phyloP scores from a whole-genome alignment of 1,140 invertebrate genomes.

The Sarcophaga peregrina region DNA sequence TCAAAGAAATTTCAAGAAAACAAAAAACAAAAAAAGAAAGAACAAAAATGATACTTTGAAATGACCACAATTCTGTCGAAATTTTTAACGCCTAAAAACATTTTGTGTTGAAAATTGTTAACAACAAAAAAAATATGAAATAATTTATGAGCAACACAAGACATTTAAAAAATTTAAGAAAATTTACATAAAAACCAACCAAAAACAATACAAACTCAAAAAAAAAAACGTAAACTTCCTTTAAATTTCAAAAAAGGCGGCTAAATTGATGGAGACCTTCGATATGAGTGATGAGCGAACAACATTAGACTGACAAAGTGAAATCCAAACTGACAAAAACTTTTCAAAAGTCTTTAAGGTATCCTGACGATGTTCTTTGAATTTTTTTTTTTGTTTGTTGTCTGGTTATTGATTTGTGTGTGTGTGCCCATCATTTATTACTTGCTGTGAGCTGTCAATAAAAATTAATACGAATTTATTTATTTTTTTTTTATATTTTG shows the following conservation, averaged over 20 bases:
- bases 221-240: background rate
- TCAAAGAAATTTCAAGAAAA: background rate
- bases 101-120: background rate
- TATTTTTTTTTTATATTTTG: too few relatives aligned
- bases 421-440: slow-evolving; percentile 63
- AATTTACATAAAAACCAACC: too few relatives aligned
- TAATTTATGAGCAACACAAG: background rate
- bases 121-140: background rate
- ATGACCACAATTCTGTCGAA: background rate
- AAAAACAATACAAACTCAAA: too few relatives aligned
- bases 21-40: background rate
- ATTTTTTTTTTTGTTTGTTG: background rate
- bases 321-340: background rate
- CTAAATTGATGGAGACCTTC: background rate
- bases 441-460: slow-evolving; percentile 66
- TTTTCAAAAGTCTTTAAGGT: background rate
- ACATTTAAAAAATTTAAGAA: background rate
- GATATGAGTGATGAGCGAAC: background rate
- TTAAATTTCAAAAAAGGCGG: background rate
- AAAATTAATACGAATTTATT: slow-evolving; percentile 55
- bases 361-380: too few relatives aligned
- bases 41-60: too few relatives aligned
- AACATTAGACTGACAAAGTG: background rate
- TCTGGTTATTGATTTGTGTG: background rate
- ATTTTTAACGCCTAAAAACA: slow-evolving; percentile 20